These are phyloP conservation scores for Diuraphis noxia DNA, from an alignment of 1,140 invertebrate species.

Conservation along the genomic window DNA sequence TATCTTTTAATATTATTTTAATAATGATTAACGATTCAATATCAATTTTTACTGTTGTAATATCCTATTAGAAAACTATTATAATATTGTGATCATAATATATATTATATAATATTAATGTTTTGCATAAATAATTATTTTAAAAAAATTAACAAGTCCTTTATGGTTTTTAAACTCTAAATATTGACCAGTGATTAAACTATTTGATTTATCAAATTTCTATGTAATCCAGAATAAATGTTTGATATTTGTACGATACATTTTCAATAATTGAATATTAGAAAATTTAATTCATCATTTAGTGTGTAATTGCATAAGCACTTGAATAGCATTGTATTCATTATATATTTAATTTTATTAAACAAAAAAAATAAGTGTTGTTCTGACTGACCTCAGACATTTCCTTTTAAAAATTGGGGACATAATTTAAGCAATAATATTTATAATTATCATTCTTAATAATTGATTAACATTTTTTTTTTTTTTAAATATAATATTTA, in stretches of 20 bases:
- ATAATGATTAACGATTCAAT: conserved; percentile 32
- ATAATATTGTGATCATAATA: conserved; percentile 22
- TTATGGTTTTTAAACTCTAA: background rate
- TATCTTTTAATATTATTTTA: background rate
- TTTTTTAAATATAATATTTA: conserved; percentile 29
- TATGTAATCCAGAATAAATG: background rate
- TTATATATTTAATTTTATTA: background rate
- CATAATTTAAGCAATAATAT: conserved; percentile 27
- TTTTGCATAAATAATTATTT: background rate
- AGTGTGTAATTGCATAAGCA: background rate
- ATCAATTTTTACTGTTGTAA: background rate
- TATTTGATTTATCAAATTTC: background rate
- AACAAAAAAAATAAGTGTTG: background rate
- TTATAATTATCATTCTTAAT: background rate
- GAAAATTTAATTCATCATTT: conserved; percentile 1
- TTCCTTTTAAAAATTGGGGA: background rate
- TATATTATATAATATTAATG: background rate
- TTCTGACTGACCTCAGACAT: background rate
- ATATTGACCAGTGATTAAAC: background rate
- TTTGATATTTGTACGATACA: background rate
- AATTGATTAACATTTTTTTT: conserved; percentile 28
- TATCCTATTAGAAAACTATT: conserved; percentile 24
- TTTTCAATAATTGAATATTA: background rate
- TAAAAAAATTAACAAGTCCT: background rate
- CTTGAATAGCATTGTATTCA: background rate